Evolutionary conservation across 1,140 invertebrate genomes (phyloP).

Genomic region (Bombus confusus): DNA sequence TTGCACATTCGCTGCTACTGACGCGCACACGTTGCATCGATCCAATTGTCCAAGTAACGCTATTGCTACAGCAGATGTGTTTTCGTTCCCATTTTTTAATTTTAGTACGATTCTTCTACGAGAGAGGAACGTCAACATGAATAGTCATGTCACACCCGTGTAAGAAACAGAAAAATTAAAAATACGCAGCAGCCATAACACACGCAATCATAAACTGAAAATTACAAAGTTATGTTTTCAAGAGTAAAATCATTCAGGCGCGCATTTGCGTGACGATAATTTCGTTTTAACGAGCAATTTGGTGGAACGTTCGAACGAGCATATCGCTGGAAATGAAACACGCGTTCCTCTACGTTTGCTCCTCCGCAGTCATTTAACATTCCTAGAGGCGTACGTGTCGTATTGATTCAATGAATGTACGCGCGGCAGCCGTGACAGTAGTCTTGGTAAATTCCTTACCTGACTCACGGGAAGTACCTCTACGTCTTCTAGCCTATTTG

Average conservation of each 20-base stretch:
- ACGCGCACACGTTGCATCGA: too few species aligned
- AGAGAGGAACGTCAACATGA: neutral
- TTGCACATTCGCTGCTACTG: too few species aligned
- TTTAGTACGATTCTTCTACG: neutral
- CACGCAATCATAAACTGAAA: neutral
- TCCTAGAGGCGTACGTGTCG: constrained; percentile 59
- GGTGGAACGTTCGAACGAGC: neutral
- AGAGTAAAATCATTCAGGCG: neutral
- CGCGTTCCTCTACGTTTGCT: constrained; percentile 23
- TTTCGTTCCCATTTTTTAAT: too few species aligned
- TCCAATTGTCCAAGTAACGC: too few species aligned
- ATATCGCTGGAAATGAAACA: constrained; percentile 24
- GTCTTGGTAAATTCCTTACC: constrained; percentile 63
- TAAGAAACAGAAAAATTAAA: neutral
- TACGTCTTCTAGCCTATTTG: constrained; percentile 61
- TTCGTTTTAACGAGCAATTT: constrained; percentile 28
- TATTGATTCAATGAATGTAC: constrained; percentile 54
- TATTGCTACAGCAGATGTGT: too few species aligned
- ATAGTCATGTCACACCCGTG: neutral
- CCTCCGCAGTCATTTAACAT: constrained; percentile 52
- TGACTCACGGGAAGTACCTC: constrained; percentile 67
- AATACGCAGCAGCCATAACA: neutral
- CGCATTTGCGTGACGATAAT: constrained; percentile 22
- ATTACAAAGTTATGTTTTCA: neutral
- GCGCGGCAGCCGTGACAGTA: constrained; percentile 31